These are phyloP conservation scores for Hydriomena furcata DNA, from an alignment of 2,888 invertebrate genomes.

Conservation along the genomic window DNA sequence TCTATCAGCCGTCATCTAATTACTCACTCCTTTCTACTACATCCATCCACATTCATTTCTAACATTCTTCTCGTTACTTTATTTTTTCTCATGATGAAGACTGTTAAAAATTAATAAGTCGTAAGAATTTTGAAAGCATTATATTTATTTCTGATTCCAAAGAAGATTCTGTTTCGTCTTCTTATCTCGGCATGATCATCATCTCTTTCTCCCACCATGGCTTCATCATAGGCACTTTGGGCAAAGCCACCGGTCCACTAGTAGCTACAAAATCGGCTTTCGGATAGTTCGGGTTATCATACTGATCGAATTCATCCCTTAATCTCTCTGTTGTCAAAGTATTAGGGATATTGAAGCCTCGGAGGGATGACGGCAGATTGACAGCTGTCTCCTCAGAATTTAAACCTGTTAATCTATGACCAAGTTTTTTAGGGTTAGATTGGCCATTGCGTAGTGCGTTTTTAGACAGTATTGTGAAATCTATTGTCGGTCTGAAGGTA, in stretches of 20 bases:
- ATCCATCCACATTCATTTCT: too few species aligned
- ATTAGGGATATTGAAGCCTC: constrained; percentile 2
- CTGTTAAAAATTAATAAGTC: too few species aligned
- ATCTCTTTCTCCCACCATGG: constrained; percentile 31
- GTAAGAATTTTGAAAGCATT: too few species aligned
- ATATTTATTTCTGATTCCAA: too few species aligned
- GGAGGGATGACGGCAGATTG: neutral
- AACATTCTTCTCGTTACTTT: too few species aligned
- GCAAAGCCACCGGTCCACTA: constrained; percentile 37
- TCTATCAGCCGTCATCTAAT: too few species aligned
- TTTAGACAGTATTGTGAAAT: neutral
- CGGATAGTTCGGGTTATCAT: constrained; percentile 39
- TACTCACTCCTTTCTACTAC: too few species aligned
- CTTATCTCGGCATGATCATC: neutral
- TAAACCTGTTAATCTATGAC: constrained; percentile 1
- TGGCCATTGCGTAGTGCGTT: neutral
- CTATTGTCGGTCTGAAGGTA: neutral
- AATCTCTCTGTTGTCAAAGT: constrained; percentile 34
- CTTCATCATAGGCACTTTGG: constrained; percentile 18
- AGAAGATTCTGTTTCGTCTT: too few species aligned
- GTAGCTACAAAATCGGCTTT: constrained; percentile 39
- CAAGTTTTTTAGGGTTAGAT: neutral
- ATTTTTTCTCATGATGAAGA: too few species aligned
- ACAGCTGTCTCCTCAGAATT: neutral
- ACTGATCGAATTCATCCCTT: constrained; percentile 43